These are phyloP conservation scores for Parasteatoda lunata DNA, from an alignment of 2,888 invertebrate genomes.

Conservation along the genomic window DNA sequence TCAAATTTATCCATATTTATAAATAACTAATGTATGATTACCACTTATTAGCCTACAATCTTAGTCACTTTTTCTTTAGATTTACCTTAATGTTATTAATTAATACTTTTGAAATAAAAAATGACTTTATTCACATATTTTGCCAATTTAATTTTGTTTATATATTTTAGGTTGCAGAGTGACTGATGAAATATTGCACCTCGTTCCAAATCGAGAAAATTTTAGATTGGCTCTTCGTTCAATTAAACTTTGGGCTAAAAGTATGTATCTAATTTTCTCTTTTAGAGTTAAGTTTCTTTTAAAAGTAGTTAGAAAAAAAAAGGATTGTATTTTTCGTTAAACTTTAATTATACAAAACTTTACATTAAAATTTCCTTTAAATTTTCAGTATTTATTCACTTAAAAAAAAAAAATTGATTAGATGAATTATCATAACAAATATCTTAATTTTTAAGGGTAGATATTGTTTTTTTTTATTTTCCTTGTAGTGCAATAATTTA, in stretches of 20 bases:
- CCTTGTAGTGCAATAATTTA: too few species aligned
- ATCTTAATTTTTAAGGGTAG: too few species aligned
- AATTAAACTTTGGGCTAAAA: constrained; percentile 98
- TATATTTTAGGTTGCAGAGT: constrained; percentile 85
- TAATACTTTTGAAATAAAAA: background rate
- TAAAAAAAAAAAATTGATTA: background rate
- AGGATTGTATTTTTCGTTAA: background rate
- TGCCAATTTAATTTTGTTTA: background rate
- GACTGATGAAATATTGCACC: constrained; percentile 96
- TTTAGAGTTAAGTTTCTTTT: background rate
- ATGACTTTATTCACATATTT: constrained; percentile 6
- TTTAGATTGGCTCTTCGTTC: constrained; percentile 94
- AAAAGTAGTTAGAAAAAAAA: background rate
- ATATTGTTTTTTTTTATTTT: too few species aligned
- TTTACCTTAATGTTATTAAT: too few species aligned
- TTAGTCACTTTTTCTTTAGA: too few species aligned
- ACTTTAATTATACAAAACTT: background rate
- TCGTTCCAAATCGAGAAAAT: constrained; percentile 95
- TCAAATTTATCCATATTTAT: too few species aligned
- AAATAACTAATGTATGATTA: too few species aligned
- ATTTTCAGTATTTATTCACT: background rate
- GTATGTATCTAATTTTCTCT: constrained; percentile 78
- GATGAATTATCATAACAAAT: too few species aligned
- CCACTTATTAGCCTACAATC: too few species aligned
- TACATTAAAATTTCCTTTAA: background rate